Evolutionary conservation across 2,888 invertebrate species (phyloP).

Genomic region (Perithous albicinctus): DNA sequence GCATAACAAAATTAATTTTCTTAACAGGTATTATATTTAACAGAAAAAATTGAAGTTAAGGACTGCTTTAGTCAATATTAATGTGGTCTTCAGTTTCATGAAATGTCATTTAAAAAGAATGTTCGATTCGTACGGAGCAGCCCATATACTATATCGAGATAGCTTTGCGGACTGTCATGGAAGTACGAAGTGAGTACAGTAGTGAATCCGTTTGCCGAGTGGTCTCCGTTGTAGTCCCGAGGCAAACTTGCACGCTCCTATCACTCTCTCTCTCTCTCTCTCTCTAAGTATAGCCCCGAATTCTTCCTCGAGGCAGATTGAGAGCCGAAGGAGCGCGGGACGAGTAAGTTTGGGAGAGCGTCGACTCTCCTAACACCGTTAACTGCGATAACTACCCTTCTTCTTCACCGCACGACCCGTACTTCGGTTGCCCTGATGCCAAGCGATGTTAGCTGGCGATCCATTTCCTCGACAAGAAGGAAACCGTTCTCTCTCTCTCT

Average conservation of each 20-base stretch:
- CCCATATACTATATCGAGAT: background rate
- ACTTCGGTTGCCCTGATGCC: background rate
- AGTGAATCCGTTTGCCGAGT: conserved; percentile 45
- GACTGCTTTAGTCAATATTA: no score
- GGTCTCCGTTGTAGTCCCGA: conserved; percentile 51
- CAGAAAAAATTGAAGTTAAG: no score
- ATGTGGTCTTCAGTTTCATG: no score
- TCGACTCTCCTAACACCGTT: conserved; percentile 36
- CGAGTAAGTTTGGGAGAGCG: background rate
- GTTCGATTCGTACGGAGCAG: background rate
- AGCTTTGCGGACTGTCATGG: background rate
- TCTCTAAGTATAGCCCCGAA: background rate
- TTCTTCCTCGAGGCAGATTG: background rate
- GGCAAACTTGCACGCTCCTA: conserved; percentile 39
- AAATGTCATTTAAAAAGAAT: no score
- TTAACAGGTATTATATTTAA: no score
- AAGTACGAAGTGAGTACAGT: conserved; percentile 23
- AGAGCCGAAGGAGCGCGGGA: background rate
- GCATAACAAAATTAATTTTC: no score
- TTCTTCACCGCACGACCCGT: conserved; percentile 9
- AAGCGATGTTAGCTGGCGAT: conserved; percentile 9
- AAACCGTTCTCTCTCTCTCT: background rate
- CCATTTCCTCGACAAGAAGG: background rate
- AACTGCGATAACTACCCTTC: conserved; percentile 48
- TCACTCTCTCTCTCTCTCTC: no score